Percentiles rank a stretch among this genome's conserved stretches.
phyloP scores from a whole-genome alignment of 1,140 invertebrate species.

The Tetragnatha versicolor region DNA sequence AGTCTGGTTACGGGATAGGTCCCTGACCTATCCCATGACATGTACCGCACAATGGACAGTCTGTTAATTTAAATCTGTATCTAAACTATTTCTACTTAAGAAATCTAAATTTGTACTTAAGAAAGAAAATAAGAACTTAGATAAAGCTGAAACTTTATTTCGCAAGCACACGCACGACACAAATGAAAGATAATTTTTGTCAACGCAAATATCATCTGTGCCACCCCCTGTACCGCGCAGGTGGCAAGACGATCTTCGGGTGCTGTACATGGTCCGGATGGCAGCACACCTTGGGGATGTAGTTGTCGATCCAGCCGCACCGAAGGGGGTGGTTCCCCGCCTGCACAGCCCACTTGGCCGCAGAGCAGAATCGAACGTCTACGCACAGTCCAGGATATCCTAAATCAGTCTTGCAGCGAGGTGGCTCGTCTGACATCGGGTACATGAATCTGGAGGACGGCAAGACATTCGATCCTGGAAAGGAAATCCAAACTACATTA shows the following conservation, averaged over 20 bases:
- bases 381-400: constrained; percentile 8
- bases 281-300: constrained; percentile 34
- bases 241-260: constrained; percentile 12
- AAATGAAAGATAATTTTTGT: too few relatives aligned
- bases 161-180: too few relatives aligned
- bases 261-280: constrained; percentile 46
- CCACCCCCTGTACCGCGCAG: not conserved
- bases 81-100: too few relatives aligned
- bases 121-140: too few relatives aligned
- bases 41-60: too few relatives aligned
- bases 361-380: constrained; percentile 21
- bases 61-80: too few relatives aligned
- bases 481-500: too few relatives aligned
- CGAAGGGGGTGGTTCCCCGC: constrained; percentile 16
- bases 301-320: constrained; percentile 40
- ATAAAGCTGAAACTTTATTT: too few relatives aligned
- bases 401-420: constrained; percentile 21
- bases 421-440: not conserved
- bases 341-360: not conserved
- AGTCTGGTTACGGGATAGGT: too few relatives aligned
- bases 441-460: constrained; percentile 12
- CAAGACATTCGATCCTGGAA: constrained; percentile 8
- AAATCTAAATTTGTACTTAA: too few relatives aligned
- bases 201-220: not conserved
- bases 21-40: too few relatives aligned